Evolutionary conservation across 2,797 vertebrate genomes (phyloP).

Genomic region (Atherinosoma microstoma): DNA sequence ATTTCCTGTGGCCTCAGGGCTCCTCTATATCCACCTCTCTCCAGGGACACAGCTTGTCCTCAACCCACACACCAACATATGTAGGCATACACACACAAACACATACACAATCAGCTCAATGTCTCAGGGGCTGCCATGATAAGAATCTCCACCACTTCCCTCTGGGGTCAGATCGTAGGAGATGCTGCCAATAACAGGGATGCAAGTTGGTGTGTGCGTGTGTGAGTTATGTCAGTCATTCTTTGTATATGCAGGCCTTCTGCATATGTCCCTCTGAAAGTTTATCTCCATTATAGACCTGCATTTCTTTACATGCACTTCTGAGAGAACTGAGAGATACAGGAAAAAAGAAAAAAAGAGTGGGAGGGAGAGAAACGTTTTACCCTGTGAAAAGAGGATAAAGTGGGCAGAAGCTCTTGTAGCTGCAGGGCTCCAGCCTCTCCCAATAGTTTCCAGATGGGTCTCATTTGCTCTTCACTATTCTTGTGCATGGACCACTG

Average conservation of each 20-base stretch:
- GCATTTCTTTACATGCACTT: constrained; percentile 38
- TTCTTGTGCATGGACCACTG: constrained; percentile 61
- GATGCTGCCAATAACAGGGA: constrained; percentile 73
- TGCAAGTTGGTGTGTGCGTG: constrained; percentile 41
- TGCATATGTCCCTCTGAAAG: constrained; percentile 37
- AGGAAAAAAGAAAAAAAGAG: constrained; percentile 17
- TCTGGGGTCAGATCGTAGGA: constrained; percentile 75
- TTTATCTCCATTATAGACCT: constrained; percentile 45
- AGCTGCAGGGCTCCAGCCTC: constrained; percentile 82
- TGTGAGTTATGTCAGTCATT: constrained; percentile 50
- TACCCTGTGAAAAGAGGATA: constrained; percentile 80
- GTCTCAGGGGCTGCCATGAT: constrained; percentile 76
- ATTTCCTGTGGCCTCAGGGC: constrained; percentile 84
- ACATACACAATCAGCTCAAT: constrained; percentile 67
- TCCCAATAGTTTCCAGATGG: constrained; percentile 97
- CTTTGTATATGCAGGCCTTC: constrained; percentile 42
- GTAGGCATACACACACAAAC: constrained; percentile 38
- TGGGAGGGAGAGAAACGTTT: constrained; percentile 32
- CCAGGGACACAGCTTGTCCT: constrained; percentile 61
- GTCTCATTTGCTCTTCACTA: constrained; percentile 85
- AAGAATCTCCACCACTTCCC: constrained; percentile 80
- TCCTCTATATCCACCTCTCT: constrained; percentile 67
- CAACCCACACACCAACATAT: constrained; percentile 27
- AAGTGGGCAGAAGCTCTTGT: constrained; percentile 83
- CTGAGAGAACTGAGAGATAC: constrained; percentile 21